phyloP scores from a whole-genome alignment of 2,888 invertebrate species.

The Euspilapteryx auroguttella region DNA sequence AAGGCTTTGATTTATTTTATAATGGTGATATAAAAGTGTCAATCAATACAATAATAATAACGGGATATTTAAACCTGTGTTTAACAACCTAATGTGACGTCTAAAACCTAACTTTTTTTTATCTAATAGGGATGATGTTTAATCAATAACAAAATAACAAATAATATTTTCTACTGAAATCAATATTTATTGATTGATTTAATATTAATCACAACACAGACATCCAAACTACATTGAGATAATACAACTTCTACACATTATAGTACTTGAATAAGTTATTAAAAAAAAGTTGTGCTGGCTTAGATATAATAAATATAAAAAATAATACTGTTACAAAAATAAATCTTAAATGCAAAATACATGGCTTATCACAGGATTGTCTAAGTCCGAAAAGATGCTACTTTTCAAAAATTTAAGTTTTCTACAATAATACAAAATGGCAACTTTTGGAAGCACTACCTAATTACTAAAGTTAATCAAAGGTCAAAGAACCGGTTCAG shows the following conservation, averaged over 20 bases:
- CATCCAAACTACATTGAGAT: constrained; percentile 7
- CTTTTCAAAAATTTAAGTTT: no score
- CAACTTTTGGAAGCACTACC: constrained; percentile 20
- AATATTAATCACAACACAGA: constrained; percentile 22
- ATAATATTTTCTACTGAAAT: constrained; percentile 1
- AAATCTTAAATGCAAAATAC: constrained; percentile 15
- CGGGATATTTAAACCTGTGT: constrained; percentile 18
- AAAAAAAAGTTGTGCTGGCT: constrained; percentile 14
- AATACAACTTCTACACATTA: no score
- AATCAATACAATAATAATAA: constrained; percentile 29
- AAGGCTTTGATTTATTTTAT: no score
- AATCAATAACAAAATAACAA: constrained; percentile 1
- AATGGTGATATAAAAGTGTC: constrained; percentile 34
- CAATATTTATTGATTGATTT: constrained; percentile 2
- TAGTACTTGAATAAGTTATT: constrained; percentile 1
- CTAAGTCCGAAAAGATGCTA: no score
- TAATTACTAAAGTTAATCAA: constrained; percentile 11
- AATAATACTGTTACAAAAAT: constrained; percentile 27
- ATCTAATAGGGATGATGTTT: neutral
- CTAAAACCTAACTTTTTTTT: constrained; percentile 7
- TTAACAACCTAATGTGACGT: constrained; percentile 35
- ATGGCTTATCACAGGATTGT: constrained; percentile 7
- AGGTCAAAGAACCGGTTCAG: constrained; percentile 27
- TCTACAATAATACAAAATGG: no score
- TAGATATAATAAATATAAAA: constrained; percentile 19